Evolutionary conservation across 2,113 vertebrate species (phyloP), one percentile per base, ranked within the genome.

Genomic region (Hypocryptadius cinnamomeus): DNA sequence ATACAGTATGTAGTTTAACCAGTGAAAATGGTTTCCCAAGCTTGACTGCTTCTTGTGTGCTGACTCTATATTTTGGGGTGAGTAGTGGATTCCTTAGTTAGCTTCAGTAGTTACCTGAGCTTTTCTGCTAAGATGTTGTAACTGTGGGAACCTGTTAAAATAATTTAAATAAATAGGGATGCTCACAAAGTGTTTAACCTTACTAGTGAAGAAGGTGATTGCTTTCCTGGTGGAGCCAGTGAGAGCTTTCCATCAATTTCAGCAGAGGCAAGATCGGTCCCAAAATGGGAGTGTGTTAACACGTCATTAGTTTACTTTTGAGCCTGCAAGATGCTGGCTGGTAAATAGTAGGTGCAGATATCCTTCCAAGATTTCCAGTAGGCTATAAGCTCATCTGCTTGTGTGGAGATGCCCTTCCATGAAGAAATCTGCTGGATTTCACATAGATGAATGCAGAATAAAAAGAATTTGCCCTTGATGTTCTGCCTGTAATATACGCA

Each of bases 71-170:
- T 94, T 96, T 95, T 76, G 92, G 73, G 71, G 76, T 85, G 87
- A 37, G 60, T 83, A 72, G 86, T 76, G 54, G 82, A 74, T 96
- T 83, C 82, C 88, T 93, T 92, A 94, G 93, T 91, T 96, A 92
- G 89, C 84, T 90, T 85, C 85, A 83, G 89, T 94, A 94, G 95
- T 96, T 95, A 91, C 88, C 85, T 93, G 76, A 95, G 91, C 93
- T 94, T 96, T 95, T 88, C 92, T 96, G 79, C 87, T 96, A 95
- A 79, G 69, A 65, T 79, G 65, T 94, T 86, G 79, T 91, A 79
- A 78, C 86, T 68, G 56, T 92, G 85, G 69, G 89, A 93, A 77
- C 42, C 83, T 84, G 56, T 84, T 93, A 54, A 92, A 87, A 59
- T 94, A 53, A 83, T 57, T 90, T 68, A 78, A 79, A 21, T 90